A percentile compares a stretch with the other conserved stretches of the same genome.
These are phyloP conservation scores for Holotrichia oblita DNA, from an alignment of 1,140 invertebrate species.

Conservation along the genomic window DNA sequence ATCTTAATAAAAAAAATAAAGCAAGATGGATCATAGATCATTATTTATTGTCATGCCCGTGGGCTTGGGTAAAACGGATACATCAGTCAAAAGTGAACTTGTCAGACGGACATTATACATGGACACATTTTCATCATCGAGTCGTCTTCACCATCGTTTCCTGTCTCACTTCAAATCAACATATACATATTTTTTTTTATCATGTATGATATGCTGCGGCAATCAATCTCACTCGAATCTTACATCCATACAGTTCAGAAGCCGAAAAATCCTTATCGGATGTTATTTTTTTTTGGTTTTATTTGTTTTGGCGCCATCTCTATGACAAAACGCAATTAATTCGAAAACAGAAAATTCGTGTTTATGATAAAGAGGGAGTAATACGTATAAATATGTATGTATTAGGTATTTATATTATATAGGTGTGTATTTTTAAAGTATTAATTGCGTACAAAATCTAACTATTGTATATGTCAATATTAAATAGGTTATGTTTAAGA, in stretches of 20 bases:
- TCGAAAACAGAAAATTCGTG: neutral
- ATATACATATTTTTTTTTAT: neutral
- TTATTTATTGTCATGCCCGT: constrained; percentile 59
- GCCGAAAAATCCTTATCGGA: constrained; percentile 8
- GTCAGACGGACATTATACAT: constrained; percentile 57
- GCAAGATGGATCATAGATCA: constrained; percentile 51
- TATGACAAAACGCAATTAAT: neutral
- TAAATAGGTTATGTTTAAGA: neutral
- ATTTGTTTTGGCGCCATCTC: constrained; percentile 9
- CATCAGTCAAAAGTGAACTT: constrained; percentile 59
- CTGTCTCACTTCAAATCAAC: no score
- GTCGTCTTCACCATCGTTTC: neutral
- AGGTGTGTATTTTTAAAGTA: neutral
- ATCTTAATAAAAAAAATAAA: neutral
- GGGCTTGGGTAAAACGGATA: constrained; percentile 58
- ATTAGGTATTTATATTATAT: no score
- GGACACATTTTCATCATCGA: constrained; percentile 46
- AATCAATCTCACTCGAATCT: constrained; percentile 19
- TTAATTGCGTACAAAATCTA: constrained; percentile 47
- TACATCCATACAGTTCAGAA: constrained; percentile 45
- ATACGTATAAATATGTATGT: no score
- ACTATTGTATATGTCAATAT: constrained; percentile 41
- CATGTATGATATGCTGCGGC: constrained; percentile 43
- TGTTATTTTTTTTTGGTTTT: neutral
- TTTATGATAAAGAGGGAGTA: neutral